Evolutionary conservation across 1,140 invertebrate genomes (phyloP), one percentile per base, ranked within the genome.

Genomic region (Drosophila lowei): DNA sequence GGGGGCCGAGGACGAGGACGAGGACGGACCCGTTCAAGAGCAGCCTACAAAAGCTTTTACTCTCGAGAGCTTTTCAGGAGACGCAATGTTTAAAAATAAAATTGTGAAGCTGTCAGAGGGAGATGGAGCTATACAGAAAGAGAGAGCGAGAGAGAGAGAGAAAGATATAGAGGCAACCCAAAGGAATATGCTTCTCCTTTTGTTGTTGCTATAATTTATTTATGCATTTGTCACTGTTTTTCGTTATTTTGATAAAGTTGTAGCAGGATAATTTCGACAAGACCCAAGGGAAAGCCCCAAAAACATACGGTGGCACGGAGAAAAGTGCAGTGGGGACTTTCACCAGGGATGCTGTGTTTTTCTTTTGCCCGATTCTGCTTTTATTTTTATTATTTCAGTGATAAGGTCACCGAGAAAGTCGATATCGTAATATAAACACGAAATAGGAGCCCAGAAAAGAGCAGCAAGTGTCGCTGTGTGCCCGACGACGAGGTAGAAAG

Each of bases 401-500:
- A 86, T 86, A 88, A 86, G 70, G 62, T 23, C 49, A 34, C 15
- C 52, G 55, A 71, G 81, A 86, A 86, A 71, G 83, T 88, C 83
- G 83, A 88, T 88, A 88, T 88, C 84, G 79, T 89, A 88, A 89
- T 89, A 88, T 86, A 88, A 88, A 88, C 84, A 88, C 61, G 79
- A 64, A 88, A 72, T 81, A 88, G 83, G 83, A 86, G 83, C 83
- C 48, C 83, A 88, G 72, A 61, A 88, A 41, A 16, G 25, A 55
- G 49, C 65, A 75, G 62, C 70, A 71, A 53, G 65, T 49, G 43
- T 57, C 59, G 30, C 8, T 9, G 2, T 44, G 30, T 47, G 55
- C 8, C 53, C 16, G 59, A 41, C 41, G 56, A 44, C 41, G 62
- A 23, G 44, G 52, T 53, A 65, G 71, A 64, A 73, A 64, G 18